Evolutionary conservation across 2,113 vertebrate species (phyloP).

Genomic region (Myotis lucifugus): DNA sequence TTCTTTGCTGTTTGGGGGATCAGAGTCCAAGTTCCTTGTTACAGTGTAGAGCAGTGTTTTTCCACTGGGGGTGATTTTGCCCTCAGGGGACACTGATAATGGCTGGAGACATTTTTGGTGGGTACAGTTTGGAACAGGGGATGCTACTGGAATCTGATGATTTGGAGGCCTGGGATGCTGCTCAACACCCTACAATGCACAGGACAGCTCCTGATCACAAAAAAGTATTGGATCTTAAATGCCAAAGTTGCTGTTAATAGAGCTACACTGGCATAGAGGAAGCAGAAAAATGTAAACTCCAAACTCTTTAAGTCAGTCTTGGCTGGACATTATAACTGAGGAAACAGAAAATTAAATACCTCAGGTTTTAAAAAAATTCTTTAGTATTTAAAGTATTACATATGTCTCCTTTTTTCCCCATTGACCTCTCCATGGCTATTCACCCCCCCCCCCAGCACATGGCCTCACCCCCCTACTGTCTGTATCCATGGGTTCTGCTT

Average conservation of each 20-base stretch:
- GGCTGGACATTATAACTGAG: background rate
- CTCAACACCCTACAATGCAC: too few species aligned
- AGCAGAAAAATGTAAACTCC: background rate
- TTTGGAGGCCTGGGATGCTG: background rate
- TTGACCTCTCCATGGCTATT: too few species aligned
- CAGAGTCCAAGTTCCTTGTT: background rate
- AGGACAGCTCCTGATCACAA: background rate
- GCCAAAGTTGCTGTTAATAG: background rate
- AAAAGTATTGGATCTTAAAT: background rate
- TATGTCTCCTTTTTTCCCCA: too few species aligned
- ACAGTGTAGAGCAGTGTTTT: background rate
- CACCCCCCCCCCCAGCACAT: too few species aligned
- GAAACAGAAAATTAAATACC: background rate
- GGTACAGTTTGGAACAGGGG: fast-evolving
- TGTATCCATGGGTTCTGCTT: too few species aligned
- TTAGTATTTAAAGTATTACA: too few species aligned
- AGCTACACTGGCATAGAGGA: background rate
- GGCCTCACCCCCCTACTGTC: too few species aligned
- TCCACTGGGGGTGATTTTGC: background rate
- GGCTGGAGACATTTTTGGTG: background rate
- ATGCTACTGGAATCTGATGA: background rate
- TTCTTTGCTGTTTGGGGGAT: background rate
- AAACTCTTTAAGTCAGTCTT: background rate
- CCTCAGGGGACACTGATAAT: background rate
- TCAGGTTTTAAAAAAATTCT: background rate